Evolutionary conservation across 1,140 invertebrate genomes (phyloP), one percentile per base, ranked within the genome.

Genomic region (Lepidurus packardi): DNA sequence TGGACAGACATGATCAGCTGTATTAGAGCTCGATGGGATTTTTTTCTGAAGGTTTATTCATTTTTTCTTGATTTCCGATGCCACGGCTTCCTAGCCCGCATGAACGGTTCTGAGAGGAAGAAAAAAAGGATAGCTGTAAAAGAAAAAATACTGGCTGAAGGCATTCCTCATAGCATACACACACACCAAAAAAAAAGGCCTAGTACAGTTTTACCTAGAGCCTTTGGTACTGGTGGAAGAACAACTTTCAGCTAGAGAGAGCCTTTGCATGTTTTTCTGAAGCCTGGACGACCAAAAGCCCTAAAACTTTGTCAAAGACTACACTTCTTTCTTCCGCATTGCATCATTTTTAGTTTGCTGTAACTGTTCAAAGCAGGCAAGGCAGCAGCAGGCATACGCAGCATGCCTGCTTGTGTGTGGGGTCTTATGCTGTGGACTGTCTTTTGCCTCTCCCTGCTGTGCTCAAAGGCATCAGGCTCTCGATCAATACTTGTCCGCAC

Each of bases 401-500:
- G 53, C 21, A 65, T 65, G 53, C 16, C 53, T 65, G 53, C 53
- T 21, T 13, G 10, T 65, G 21, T n/a, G 53, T n/a, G 53, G 13
- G 53, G 53, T 65, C 53, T 65, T 21, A 21, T 65, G 53, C 53
- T 65, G 13, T 21, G 53, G 6, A 65, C 53, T 13, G 53, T 21
- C 53, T 65, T 16, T 65, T 65, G 21, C 53, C 21, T 9, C 21
- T 65, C 53, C 16, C 16, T n/a, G 53, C 53, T 65, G 16, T 65
- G 16, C 53, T 65, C 53, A 65, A 21, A 65, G 53, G 53, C 53
- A 65, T 65, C 53, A 65, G 21, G 53, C 53, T 65, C 21, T 21
- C 53, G 53, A 65, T 65, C 53, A 65, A 65, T 65, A 65, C 53
- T 9, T 65, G 53, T 65, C 53, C 21, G 53, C 53, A 65, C 53